A percentile compares a stretch with the other conserved stretches of the same genome.
These are phyloP conservation scores for Piscicola geometra DNA, from an alignment of 2,888 invertebrate species.

Conservation along the genomic window DNA sequence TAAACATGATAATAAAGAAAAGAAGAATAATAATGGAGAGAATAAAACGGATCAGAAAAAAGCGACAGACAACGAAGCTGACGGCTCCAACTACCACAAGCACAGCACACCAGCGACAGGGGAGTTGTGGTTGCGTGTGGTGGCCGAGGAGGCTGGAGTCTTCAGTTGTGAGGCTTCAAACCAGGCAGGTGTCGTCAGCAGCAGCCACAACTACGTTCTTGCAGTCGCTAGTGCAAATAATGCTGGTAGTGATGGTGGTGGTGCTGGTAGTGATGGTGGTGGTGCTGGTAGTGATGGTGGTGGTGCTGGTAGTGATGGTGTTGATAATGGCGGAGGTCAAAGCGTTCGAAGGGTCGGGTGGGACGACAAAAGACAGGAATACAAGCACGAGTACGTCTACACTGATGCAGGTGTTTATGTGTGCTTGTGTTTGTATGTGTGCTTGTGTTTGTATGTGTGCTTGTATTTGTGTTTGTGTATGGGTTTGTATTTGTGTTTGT, in stretches of 20 bases:
- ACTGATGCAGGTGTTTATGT: background rate
- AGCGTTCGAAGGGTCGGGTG: background rate
- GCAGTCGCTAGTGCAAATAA: background rate
- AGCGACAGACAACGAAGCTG: background rate
- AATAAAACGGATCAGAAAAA: background rate
- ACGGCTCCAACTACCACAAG: background rate
- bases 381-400: background rate
- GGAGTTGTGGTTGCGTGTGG: background rate
- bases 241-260: background rate
- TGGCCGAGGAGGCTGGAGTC: background rate
- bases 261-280: background rate
- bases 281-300: background rate
- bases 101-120: background rate
- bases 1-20: no score
- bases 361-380: background rate
- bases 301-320: conserved; percentile 10
- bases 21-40: no score
- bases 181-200: background rate
- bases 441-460: no score
- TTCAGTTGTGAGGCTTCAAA: background rate
- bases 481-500: no score
- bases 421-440: background rate
- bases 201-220: background rate
- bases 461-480: no score
- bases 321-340: background rate